A percentile compares a stretch with the other conserved stretches of the same genome.
phyloP scores from a whole-genome alignment of 2,113 vertebrate genomes.

The Ammodytes marinus region DNA sequence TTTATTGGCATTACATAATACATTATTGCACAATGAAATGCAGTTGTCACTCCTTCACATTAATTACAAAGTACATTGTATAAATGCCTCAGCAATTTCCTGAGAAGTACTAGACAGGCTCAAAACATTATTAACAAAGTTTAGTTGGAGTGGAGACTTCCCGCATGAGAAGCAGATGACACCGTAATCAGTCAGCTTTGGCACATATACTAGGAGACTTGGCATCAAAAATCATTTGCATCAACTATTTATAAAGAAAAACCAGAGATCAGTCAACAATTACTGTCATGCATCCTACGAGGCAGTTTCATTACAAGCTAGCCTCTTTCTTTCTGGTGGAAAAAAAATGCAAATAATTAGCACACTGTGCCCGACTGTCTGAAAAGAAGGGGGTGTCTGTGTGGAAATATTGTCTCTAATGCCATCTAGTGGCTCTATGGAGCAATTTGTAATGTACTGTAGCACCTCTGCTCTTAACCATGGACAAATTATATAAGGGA shows the following conservation, averaged over 20 bases:
- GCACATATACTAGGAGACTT: not conserved
- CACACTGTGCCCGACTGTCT: too few species aligned
- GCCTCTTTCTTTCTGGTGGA: not conserved
- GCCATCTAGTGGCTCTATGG: slow-evolving; percentile 24
- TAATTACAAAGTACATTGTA: not conserved
- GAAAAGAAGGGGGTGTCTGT: not conserved
- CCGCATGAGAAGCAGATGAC: not conserved
- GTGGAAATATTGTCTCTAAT: not conserved
- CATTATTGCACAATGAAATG: not conserved
- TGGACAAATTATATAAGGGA: too few species aligned
- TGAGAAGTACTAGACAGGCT: too few species aligned
- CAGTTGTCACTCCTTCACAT: too few species aligned
- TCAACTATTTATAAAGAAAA: not conserved
- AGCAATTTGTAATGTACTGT: not conserved
- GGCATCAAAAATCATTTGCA: not conserved
- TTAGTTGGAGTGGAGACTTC: not conserved
- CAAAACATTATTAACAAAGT: too few species aligned
- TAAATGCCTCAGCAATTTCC: not conserved
- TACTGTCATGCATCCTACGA: not conserved
- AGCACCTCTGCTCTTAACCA: not conserved
- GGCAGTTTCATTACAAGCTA: too few species aligned
- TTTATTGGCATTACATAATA: not conserved
- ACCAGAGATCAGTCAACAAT: not conserved
- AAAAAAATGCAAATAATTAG: not conserved
- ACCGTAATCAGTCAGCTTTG: not conserved